These are phyloP conservation scores for Neopelma chrysocephalum DNA, from an alignment of 2,797 vertebrate species.

Conservation along the genomic window DNA sequence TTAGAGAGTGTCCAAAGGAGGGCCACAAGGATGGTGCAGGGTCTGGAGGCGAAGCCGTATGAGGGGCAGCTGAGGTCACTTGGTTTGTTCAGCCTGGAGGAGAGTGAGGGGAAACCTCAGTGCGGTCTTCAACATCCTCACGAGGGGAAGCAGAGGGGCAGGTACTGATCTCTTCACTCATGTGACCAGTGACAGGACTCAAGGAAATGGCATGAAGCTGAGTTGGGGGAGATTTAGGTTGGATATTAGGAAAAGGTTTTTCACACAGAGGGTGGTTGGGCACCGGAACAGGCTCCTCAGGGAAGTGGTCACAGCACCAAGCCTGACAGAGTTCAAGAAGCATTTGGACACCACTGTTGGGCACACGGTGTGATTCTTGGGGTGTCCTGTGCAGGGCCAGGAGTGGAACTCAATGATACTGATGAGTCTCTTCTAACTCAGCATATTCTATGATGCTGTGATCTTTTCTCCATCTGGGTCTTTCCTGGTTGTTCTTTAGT, in stretches of 20 bases:
- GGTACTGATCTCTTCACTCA: neutral
- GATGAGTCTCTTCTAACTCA: neutral
- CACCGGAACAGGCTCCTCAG: neutral
- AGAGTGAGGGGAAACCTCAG: neutral
- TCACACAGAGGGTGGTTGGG: neutral
- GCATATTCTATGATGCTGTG: neutral
- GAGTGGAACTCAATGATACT: rapidly evolving
- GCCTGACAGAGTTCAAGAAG: neutral
- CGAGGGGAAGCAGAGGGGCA: rapidly evolving
- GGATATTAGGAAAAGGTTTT: neutral
- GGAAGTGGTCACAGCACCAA: neutral
- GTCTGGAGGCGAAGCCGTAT: neutral
- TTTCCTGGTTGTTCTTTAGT: neutral
- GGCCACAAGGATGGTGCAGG: neutral
- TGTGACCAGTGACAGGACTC: rapidly evolving
- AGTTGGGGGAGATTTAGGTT: neutral
- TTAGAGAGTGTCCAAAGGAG: neutral
- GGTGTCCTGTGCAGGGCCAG: neutral
- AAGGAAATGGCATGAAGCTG: neutral
- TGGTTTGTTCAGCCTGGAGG: neutral
- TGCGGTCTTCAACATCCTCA: neutral
- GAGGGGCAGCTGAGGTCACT: neutral
- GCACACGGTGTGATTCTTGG: neutral
- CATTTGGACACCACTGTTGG: neutral
- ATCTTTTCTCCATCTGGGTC: neutral